Conservation (phyloP, 2,888 invertebrate species). For the Ditylenchus weischeri region DNA sequence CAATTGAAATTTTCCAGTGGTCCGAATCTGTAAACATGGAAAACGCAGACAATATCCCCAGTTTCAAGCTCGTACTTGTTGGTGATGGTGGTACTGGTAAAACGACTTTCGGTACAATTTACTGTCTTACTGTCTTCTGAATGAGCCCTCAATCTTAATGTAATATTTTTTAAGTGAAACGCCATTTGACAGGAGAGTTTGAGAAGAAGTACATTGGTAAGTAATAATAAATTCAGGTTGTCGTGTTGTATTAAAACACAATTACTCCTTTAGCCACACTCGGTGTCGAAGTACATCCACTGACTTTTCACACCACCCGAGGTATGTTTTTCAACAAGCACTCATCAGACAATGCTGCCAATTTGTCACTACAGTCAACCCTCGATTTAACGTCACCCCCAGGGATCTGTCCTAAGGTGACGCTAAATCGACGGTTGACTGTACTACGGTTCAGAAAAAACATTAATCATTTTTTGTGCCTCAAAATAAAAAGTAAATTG, state of each 20-base stretch:
- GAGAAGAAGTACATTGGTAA: conserved; percentile 92
- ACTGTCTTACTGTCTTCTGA: too few species aligned
- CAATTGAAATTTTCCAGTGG: background rate
- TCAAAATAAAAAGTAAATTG: too few species aligned
- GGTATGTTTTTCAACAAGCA: conserved; percentile 64
- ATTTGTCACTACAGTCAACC: too few species aligned
- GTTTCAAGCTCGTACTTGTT: conserved; percentile 75
- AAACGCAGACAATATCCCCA: conserved; percentile 51
- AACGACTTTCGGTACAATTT: conserved; percentile 75
- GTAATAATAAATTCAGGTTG: background rate
- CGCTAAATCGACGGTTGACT: too few species aligned
- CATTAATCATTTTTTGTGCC: too few species aligned
- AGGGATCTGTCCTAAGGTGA: too few species aligned
- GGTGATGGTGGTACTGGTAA: conserved; percentile 99
- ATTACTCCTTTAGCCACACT: conserved; percentile 73
- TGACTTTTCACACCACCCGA: conserved; percentile 94
- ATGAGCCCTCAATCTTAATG: too few species aligned
- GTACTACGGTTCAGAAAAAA: too few species aligned
- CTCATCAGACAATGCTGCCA: too few species aligned
- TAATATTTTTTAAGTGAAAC: conserved; percentile 71
- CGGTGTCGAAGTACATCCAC: conserved; percentile 97
- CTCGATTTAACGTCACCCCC: too few species aligned
- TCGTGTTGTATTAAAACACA: background rate
- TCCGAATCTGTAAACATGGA: background rate
- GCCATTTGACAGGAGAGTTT: conserved; percentile 98